Conservation (phyloP, 2,797 vertebrate genomes). For the Masticophis lateralis region DNA sequence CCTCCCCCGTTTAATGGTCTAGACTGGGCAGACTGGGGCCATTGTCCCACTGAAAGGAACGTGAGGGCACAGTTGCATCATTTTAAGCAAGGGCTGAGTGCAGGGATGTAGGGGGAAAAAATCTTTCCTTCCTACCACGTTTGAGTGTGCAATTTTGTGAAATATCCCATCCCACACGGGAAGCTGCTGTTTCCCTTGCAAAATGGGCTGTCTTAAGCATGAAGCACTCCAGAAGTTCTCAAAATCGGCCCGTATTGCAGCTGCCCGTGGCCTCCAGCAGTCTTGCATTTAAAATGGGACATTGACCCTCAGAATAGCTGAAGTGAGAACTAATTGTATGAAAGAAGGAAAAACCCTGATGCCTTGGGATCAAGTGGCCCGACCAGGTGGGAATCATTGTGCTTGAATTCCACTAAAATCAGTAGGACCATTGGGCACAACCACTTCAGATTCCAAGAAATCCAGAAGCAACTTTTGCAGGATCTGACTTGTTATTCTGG, state of each 20-base stretch:
- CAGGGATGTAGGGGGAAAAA: not conserved
- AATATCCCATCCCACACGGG: not conserved
- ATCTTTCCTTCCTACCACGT: not conserved
- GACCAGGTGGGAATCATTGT: not conserved
- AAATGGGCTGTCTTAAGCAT: not conserved
- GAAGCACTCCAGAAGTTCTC: not conserved
- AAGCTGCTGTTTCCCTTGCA: not conserved
- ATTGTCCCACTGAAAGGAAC: not conserved
- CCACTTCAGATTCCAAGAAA: not conserved
- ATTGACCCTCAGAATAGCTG: not conserved
- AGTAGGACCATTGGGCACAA: not conserved
- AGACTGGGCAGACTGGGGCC: constrained; percentile 21
- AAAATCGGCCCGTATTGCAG: not conserved
- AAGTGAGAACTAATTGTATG: not conserved
- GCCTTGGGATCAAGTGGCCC: not conserved
- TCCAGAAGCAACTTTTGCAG: not conserved
- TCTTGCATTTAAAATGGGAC: not conserved
- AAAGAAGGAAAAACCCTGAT: not conserved
- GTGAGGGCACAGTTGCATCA: not conserved
- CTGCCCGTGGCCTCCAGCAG: not conserved
- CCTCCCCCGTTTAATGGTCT: not conserved
- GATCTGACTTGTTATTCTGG: not conserved
- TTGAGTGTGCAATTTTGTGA: not conserved
- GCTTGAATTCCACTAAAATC: not conserved
- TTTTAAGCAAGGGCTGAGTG: not conserved